Base-by-base conservation (phyloP, 1,140 invertebrate species). In the Sitobion miscanthi region DNA sequence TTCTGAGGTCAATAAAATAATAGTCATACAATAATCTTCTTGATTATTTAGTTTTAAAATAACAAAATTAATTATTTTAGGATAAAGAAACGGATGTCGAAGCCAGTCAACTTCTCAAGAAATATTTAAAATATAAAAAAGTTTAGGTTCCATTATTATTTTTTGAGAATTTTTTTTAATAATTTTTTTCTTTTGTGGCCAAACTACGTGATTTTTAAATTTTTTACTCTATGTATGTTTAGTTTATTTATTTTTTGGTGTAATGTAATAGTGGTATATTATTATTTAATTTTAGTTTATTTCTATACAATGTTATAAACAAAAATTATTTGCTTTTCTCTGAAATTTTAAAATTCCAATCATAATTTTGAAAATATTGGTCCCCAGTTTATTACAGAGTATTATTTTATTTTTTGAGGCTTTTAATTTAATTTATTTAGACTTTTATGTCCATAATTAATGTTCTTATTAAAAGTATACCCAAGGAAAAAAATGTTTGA, bases 1-100 rank as follows among this genome's bases (percentile, higher is more conserved):
- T 83, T 93, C 94, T 62, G 94, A 94, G 94, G 94, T 94, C 11
- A 86, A 38, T 93, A 86, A 54, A 82, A 82, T 82, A 83, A 49
- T 35, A 6, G 35, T 38, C 49, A 45, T 62, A 17, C 1, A 20
- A 69, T 45, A 42, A 45, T 30, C 1, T 20, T 45, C 5, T 54
- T 88, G 1, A 2, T 69, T 23, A 42, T 1, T 11, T 38, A 47
- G 14, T 77, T 77, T n/a, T 77, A 77, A 69, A 57, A 90, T 90
- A 17, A 90, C 35, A 42, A n/a, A 62, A 69, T 17, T 0, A 30
- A 90, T 69, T 69, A 54, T 93, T 93, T 83, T 57, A 93, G 91
- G 91, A 93, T 35, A 93, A 57, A 30, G 91, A 93, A 93, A 93
- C 49, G 21, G 91, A 93, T 93, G 25, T 0, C 8, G 91, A 93